Conservation (phyloP, 2,888 invertebrate species). For the Sipha maydis region DNA sequence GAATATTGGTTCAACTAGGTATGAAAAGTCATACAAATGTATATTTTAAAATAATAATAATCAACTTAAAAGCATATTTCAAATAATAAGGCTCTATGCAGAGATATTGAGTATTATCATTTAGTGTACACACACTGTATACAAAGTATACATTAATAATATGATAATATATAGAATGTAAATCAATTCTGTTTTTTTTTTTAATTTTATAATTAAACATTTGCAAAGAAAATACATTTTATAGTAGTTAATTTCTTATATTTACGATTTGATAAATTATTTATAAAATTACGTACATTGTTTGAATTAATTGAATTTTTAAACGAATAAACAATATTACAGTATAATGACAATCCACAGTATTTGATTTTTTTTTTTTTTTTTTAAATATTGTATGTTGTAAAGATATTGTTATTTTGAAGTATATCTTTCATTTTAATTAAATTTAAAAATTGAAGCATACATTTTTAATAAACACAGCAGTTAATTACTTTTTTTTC, state of each 20-base stretch:
- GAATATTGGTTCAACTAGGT: too few relatives aligned
- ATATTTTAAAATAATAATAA: too few relatives aligned
- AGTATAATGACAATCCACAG: not conserved
- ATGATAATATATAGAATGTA: too few relatives aligned
- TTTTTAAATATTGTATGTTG: not conserved
- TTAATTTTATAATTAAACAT: not conserved
- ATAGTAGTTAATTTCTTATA: too few relatives aligned
- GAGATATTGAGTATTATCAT: too few relatives aligned
- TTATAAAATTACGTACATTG: not conserved
- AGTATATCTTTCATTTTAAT: not conserved
- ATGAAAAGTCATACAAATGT: too few relatives aligned
- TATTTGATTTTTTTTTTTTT: not conserved
- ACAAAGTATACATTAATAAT: too few relatives aligned
- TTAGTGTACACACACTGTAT: too few relatives aligned
- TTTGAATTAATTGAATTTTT: not conserved
- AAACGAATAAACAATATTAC: not conserved
- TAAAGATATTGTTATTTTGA: constrained; percentile 5
- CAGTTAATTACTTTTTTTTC: constrained; percentile 39
- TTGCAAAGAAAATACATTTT: not conserved
- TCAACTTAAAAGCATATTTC: too few relatives aligned
- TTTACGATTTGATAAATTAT: not conserved
- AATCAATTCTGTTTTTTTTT: too few relatives aligned
- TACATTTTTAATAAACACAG: constrained; percentile 36
- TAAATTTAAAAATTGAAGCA: constrained; percentile 9
- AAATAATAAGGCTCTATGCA: too few relatives aligned